Percentiles rank a stretch among this genome's conserved stretches.
Conservation (phyloP, 2,888 invertebrate genomes). For the Tetragnatha montana region DNA sequence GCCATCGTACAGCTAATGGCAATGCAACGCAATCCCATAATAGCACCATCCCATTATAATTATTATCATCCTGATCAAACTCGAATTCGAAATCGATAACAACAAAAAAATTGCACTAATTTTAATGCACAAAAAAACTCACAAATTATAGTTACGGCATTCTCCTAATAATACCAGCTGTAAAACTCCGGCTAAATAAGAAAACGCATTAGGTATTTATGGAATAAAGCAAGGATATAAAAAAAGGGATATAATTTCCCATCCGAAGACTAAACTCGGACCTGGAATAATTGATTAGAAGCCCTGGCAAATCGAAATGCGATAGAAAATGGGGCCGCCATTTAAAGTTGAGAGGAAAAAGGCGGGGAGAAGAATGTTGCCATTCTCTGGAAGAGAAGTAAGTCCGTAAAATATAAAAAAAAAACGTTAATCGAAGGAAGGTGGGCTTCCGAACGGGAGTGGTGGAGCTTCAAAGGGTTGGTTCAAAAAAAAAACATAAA, state of each 20-base stretch:
- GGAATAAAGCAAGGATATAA: neutral
- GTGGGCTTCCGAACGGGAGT: slow-evolving; percentile 24
- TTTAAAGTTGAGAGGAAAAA: slow-evolving; percentile 48
- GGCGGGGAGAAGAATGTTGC: slow-evolving; percentile 16
- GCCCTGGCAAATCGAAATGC: neutral
- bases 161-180: neutral
- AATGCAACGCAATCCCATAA: neutral
- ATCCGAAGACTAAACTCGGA: slow-evolving; percentile 20
- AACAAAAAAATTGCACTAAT: neutral
- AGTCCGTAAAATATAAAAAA: neutral
- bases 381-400: neutral
- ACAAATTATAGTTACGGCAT: neutral
- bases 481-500: neutral
- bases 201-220: neutral
- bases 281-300: slow-evolving; percentile 47
- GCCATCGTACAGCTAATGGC: neutral
- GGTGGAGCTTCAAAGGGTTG: slow-evolving; percentile 56
- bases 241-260: slow-evolving; percentile 16
- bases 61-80: neutral
- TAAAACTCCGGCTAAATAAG: neutral
- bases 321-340: slow-evolving; percentile 33
- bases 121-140: neutral
- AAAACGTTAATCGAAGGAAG: slow-evolving; percentile 37
- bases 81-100: neutral
- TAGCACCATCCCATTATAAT: neutral